Evolutionary conservation across 2,888 invertebrate species (phyloP).

Genomic region (Suillia variegata): DNA sequence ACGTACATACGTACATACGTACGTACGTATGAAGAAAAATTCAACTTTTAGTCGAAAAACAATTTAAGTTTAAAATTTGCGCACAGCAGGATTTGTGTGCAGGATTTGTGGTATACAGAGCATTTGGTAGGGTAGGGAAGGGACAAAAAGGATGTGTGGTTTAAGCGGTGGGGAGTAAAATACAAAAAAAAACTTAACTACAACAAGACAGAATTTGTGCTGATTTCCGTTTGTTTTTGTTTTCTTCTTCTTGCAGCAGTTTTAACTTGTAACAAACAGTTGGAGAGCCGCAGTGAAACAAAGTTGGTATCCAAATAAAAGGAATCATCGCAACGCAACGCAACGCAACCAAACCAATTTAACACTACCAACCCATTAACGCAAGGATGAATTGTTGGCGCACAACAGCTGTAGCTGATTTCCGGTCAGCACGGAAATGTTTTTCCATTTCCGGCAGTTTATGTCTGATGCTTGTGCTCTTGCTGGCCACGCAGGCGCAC

Average conservation of each 20-base stretch:
- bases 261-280: not conserved
- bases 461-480: slow-evolving; percentile 28
- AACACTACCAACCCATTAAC: not conserved
- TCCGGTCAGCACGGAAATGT: slow-evolving; percentile 39
- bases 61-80: slow-evolving; percentile 11
- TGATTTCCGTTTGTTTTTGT: slow-evolving; percentile 3
- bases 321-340: too few relatives aligned
- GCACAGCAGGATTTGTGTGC: not conserved
- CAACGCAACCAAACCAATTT: too few relatives aligned
- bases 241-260: not conserved
- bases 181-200: too few relatives aligned
- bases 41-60: not conserved
- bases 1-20: not conserved
- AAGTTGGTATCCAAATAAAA: too few relatives aligned
- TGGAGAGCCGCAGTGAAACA: not conserved
- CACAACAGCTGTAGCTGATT: slow-evolving; percentile 32
- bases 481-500: slow-evolving; percentile 27
- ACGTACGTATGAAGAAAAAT: not conserved
- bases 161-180: too few relatives aligned
- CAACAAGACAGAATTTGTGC: slow-evolving; percentile 7
- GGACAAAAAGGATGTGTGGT: too few relatives aligned
- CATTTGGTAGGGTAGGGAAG: too few relatives aligned
- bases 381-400: slow-evolving; percentile 31
- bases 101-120: not conserved
- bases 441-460: slow-evolving; percentile 37